Conservation (phyloP, 2,113 vertebrate genomes). For the Tachysurus vachellii region DNA sequence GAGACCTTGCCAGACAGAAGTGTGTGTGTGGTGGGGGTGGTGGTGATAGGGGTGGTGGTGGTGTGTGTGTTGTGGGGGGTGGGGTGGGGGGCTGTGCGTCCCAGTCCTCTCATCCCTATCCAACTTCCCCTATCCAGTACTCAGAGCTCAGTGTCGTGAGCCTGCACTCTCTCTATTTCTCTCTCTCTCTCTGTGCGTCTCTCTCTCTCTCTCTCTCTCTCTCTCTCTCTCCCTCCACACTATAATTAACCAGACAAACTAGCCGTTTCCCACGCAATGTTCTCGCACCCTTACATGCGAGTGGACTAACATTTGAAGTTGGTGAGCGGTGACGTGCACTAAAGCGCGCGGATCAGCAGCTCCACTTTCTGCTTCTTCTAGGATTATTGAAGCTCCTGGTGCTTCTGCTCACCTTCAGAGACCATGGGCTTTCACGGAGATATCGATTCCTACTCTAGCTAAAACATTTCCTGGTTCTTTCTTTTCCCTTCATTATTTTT, state of each 20-base stretch:
- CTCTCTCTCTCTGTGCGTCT: not conserved
- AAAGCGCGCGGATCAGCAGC: not conserved
- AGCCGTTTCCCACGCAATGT: conserved; percentile 24
- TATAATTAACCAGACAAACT: conserved; percentile 24
- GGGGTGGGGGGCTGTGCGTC: not conserved
- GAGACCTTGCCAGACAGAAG: too few relatives aligned
- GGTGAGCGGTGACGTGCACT: not conserved
- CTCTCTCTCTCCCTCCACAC: not conserved
- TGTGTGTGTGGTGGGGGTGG: too few relatives aligned
- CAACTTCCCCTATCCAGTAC: not conserved
- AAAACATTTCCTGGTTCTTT: not conserved
- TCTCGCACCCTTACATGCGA: conserved; percentile 11
- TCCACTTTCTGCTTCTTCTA: not conserved
- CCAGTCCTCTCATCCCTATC: conserved; percentile 8
- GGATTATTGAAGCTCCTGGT: not conserved
- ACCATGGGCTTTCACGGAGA: not conserved
- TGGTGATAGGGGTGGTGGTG: too few relatives aligned
- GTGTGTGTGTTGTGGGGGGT: too few relatives aligned
- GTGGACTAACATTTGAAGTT: conserved; percentile 36
- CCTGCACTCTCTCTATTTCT: not conserved
- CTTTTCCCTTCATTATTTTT: not conserved
- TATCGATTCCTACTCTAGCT: conserved; percentile 24
- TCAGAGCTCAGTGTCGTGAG: not conserved
- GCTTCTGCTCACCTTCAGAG: not conserved
- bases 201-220: not conserved